Percentiles rank a stretch among this genome's conserved stretches.
phyloP scores from a whole-genome alignment of 2,113 vertebrate genomes.

The Nerophis lumbriciformis region DNA sequence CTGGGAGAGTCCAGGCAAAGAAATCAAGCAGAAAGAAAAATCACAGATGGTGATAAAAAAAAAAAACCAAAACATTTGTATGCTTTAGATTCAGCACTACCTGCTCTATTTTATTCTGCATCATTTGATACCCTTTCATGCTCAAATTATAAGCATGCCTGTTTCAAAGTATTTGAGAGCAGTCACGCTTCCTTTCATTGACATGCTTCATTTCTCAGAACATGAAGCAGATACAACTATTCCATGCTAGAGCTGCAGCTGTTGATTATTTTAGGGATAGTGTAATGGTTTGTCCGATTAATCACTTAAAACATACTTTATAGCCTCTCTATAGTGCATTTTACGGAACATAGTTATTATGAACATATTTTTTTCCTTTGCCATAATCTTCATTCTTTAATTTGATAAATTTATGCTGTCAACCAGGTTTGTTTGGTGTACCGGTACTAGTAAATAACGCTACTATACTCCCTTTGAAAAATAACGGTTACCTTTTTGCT shows the following conservation, averaged over 20 bases:
- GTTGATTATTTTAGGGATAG: too few relatives aligned
- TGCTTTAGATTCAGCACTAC: slow-evolving; percentile 18
- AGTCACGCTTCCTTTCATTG: background rate
- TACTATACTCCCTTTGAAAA: too few relatives aligned
- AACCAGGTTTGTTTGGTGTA: too few relatives aligned
- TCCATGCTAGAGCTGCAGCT: background rate
- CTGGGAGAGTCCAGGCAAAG: slow-evolving; percentile 42
- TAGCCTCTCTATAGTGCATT: too few relatives aligned
- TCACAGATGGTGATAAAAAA: slow-evolving; percentile 22
- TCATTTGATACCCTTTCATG: slow-evolving; percentile 9
- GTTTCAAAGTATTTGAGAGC: slow-evolving; percentile 9
- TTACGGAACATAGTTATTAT: too few relatives aligned
- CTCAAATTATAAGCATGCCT: background rate
- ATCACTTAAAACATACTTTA: too few relatives aligned
- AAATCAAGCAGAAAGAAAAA: slow-evolving; percentile 18
- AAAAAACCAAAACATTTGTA: slow-evolving; percentile 13
- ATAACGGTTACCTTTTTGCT: too few relatives aligned
- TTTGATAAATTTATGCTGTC: too few relatives aligned
- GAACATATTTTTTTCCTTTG: too few relatives aligned
- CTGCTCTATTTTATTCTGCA: slow-evolving; percentile 13
- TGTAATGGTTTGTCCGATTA: too few relatives aligned
- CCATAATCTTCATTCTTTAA: too few relatives aligned
- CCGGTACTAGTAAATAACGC: too few relatives aligned
- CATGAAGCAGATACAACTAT: slow-evolving; percentile 2
- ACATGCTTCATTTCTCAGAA: background rate